Evolutionary conservation across 2,113 vertebrate genomes (phyloP), one percentile per base, ranked within the genome.

Genomic region (Nesoenas mayeri): DNA sequence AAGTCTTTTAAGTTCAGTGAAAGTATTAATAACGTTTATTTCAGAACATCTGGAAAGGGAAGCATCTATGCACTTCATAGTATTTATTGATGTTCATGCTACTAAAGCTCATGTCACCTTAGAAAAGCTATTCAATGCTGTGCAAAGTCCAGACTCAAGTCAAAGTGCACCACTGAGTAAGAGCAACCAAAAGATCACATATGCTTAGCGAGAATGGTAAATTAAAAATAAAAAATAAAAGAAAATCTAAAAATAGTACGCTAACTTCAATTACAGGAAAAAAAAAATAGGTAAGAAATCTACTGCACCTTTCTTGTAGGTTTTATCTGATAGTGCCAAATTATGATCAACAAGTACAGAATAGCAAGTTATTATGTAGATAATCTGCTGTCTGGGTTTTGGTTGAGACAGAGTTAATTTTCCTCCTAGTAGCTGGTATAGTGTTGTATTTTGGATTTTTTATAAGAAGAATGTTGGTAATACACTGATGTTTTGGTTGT

Each of bases 331-430:
- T 20, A 73, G 7, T 18, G 6, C 4, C 31, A 64, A 87, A 69
- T 60, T 60, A 25, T 32, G 31, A 60, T 34, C 5, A 66, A 16
- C 12, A 4, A 25, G 12, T 42, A 79, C 4, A 70, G 8, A 64
- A 3, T 0, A 72, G 5, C 11, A 56, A 56, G 38, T 31, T 26
- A 36, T 50, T 42, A 26, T 0, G 2, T 26, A 75, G 44, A 47
- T 47, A 47, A 47, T 47, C 44, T 47, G 44, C 44, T 47, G 44
- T 47, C 18, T 10, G 44, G 18, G 44, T 47, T 47, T 47, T 47
- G 44, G 18, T 47, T 47, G 44, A 47, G 44, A 19, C 17, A 47
- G 18, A 47, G 18, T 47, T 19, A 47, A 47, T 47, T 47, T 47
- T 47, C 17, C 18, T 47, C 44, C 44, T 47, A 47, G 44, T 47